Evolutionary conservation across 37 sponge, comb jelly and placozoan genomes (phyloP), one percentile per base, ranked within the genome.

Genomic region (Tethya wilhelma): DNA sequence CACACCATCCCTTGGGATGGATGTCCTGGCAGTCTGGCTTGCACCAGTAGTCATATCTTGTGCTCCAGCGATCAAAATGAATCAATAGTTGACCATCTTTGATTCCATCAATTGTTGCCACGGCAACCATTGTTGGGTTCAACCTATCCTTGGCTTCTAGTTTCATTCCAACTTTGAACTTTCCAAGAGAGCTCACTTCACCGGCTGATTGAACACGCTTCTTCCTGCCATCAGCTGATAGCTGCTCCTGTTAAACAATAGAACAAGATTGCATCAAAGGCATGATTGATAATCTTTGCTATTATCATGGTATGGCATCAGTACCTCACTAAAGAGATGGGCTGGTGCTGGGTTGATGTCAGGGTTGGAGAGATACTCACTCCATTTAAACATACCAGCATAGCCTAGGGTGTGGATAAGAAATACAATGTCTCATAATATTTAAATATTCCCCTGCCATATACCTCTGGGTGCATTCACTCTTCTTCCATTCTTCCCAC

Each of bases 61-160:
- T 32, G 1, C 38, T 19, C 95, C 92, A 95, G 5, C 95, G 86
- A 76, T 95, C 95, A 74, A 95, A 95, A n/a, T 87, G 89, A 33
- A 95, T 95, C 73, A 85, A 62, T 26, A 95, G 57, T 53, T 81
- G 25, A 0, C 71, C 75, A 37, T 82, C 68, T 45, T 73, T 75
- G 25, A 95, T 75, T 37, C 65, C 67, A 0, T 42, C 29, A 31
- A 95, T 80, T 29, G 92, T 91, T 0, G 95, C 95, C 67, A 91
- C 95, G 85, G 89, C 88, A 5, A 80, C 40, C 32, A 95, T 34
- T 6, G 60, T 30, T 0, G 95, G 95, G 74, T 95, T 20, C 67
- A 75, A 32, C 14, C 88, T 75, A 40, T 95, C 95, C 67, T 88
- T 91, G 1, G 95, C 87, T 71, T 91, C 92, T 4, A 91, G 70